These are phyloP conservation scores for Grantiella picta DNA, from an alignment of 2,113 vertebrate genomes.

Conservation along the genomic window DNA sequence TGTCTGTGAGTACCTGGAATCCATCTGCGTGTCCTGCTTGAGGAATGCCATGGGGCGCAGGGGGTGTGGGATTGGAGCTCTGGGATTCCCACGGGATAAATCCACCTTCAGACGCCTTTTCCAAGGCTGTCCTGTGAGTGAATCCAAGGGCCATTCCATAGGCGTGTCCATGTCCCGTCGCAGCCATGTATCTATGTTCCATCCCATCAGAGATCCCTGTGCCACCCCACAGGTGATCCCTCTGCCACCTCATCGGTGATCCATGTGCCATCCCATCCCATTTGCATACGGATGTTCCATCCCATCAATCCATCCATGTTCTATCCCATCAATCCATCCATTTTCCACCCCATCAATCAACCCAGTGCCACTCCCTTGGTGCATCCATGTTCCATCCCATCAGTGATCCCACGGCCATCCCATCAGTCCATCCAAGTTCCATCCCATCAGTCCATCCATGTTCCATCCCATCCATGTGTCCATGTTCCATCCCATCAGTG, in stretches of 20 bases:
- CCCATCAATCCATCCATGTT: not conserved
- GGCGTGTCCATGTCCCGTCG: accelerated
- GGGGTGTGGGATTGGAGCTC: not conserved
- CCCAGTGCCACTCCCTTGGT: no score
- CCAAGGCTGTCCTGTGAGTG: accelerated
- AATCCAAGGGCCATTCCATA: not conserved
- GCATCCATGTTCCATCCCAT: no score
- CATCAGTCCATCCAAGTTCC: accelerated
- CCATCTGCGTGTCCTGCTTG: accelerated
- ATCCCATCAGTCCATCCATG: accelerated
- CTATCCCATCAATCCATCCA: accelerated
- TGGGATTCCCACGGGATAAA: accelerated
- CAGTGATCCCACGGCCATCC: accelerated
- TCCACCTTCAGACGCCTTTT: accelerated
- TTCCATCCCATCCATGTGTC: accelerated
- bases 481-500: no score
- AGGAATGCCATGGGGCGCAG: accelerated
- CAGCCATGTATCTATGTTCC: accelerated
- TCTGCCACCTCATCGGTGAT: no score
- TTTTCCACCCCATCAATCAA: no score
- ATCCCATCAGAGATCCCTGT: accelerated
- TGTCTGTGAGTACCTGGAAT: accelerated
- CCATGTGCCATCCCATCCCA: not conserved
- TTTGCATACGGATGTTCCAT: no score
- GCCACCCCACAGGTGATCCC: no score